phyloP scores from a whole-genome alignment of 1,140 invertebrate species.

The Papilio helenus region DNA sequence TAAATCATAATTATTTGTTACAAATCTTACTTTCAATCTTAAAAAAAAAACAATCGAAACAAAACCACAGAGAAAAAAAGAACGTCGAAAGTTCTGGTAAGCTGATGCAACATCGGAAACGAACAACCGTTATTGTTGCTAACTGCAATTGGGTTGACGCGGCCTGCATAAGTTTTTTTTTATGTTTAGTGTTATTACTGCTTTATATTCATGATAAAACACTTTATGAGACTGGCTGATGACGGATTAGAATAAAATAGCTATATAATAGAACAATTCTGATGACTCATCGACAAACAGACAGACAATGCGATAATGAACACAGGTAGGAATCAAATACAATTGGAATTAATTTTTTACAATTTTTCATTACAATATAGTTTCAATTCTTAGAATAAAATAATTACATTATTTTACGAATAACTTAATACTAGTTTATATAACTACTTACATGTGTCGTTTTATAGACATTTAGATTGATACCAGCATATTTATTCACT shows the following conservation, averaged over 20 bases:
- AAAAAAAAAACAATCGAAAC: constrained; percentile 6
- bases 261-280: constrained; percentile 33
- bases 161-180: constrained; percentile 1
- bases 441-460: neutral
- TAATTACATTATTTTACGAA: neutral
- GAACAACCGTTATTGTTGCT: constrained; percentile 38
- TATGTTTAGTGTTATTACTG: constrained; percentile 22
- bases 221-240: constrained; percentile 15
- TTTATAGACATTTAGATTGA: neutral
- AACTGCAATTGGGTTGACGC: constrained; percentile 18
- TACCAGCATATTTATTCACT: constrained; percentile 14
- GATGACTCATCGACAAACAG: constrained; percentile 29
- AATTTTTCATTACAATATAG: constrained; percentile 23
- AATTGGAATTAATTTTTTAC: constrained; percentile 33
- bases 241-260: constrained; percentile 21
- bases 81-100: constrained; percentile 48
- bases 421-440: constrained; percentile 32
- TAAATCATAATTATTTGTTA: neutral
- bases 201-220: constrained; percentile 4
- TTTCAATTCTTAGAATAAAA: constrained; percentile 1
- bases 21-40: neutral
- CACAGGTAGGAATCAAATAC: constrained; percentile 30
- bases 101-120: constrained; percentile 53
- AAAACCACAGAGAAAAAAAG: constrained; percentile 34
- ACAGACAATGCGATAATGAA: constrained; percentile 22